Conservation (phyloP, 2,888 invertebrate species). For the Theretra japonica region DNA sequence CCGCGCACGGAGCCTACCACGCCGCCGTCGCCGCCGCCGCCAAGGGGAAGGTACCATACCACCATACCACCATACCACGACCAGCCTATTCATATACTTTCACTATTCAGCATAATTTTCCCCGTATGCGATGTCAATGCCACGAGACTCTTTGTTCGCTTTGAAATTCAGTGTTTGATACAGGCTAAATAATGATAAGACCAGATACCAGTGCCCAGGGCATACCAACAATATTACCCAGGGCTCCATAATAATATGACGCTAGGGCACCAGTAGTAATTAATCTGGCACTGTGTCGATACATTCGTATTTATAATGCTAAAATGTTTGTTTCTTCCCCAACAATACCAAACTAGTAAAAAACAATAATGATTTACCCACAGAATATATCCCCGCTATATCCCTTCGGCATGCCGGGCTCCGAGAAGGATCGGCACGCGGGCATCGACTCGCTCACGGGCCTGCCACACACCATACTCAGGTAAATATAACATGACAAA, state of each 20-base stretch:
- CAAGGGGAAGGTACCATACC: slow-evolving; percentile 69
- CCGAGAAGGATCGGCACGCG: slow-evolving; percentile 76
- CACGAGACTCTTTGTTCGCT: too few species aligned
- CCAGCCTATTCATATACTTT: too few species aligned
- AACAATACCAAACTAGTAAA: neutral
- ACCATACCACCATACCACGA: neutral
- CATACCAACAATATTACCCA: too few species aligned
- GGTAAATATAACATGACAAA: slow-evolving; percentile 54
- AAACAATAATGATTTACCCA: slow-evolving; percentile 40
- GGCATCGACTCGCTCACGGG: slow-evolving; percentile 79
- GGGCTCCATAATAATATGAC: too few species aligned
- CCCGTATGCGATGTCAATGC: too few species aligned
- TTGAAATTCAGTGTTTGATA: too few species aligned
- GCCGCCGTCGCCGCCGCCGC: slow-evolving; percentile 78
- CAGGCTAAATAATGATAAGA: too few species aligned
- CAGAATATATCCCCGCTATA: slow-evolving; percentile 79
- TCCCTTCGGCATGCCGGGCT: slow-evolving; percentile 75
- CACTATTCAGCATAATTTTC: slow-evolving; percentile 3
- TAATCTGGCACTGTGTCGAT: too few species aligned
- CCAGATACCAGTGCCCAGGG: too few species aligned
- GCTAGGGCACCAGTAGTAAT: too few species aligned
- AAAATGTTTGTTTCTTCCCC: neutral
- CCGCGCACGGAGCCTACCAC: slow-evolving; percentile 80
- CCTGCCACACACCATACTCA: slow-evolving; percentile 79
- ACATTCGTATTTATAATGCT: too few species aligned